A percentile compares a stretch with the other conserved stretches of the same genome.
Conservation (phyloP, 2,888 invertebrate species). For the Hydrotaea cyrtoneurina region DNA sequence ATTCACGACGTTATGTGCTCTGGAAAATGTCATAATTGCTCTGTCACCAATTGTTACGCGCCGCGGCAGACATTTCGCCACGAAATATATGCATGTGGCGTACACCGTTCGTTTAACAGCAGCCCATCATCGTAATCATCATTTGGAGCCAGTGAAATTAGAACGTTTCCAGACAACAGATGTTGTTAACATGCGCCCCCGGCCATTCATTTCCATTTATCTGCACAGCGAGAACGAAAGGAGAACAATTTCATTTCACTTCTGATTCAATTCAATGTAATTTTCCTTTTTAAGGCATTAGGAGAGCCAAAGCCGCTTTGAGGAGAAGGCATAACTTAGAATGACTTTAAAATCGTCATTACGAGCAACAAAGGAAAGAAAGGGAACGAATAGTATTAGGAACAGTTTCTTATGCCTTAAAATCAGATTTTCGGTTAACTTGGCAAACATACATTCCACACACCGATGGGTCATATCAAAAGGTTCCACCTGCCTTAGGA, state of each 20-base stretch:
- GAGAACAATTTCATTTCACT: background rate
- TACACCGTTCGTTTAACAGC: background rate
- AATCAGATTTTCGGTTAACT: no score
- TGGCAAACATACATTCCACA: no score
- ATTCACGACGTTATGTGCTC: background rate
- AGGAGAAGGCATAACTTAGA: no score
- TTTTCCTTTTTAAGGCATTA: background rate
- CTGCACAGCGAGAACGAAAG: background rate
- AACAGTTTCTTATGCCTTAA: no score
- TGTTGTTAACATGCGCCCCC: conserved; percentile 12
- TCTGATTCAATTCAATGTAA: background rate
- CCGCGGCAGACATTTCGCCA: background rate
- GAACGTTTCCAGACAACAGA: conserved; percentile 17
- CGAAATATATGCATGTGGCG: background rate
- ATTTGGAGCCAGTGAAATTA: background rate
- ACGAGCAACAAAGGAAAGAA: no score
- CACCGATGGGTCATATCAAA: no score
- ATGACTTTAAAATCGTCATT: no score
- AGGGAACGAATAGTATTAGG: no score
- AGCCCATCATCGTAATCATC: background rate
- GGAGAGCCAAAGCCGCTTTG: background rate
- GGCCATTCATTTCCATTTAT: background rate
- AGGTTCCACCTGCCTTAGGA: no score
- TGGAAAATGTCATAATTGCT: background rate
- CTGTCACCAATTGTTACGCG: background rate